Evolutionary conservation across 2,113 vertebrate genomes (phyloP).

Genomic region (Hippocampus mohnikei): DNA sequence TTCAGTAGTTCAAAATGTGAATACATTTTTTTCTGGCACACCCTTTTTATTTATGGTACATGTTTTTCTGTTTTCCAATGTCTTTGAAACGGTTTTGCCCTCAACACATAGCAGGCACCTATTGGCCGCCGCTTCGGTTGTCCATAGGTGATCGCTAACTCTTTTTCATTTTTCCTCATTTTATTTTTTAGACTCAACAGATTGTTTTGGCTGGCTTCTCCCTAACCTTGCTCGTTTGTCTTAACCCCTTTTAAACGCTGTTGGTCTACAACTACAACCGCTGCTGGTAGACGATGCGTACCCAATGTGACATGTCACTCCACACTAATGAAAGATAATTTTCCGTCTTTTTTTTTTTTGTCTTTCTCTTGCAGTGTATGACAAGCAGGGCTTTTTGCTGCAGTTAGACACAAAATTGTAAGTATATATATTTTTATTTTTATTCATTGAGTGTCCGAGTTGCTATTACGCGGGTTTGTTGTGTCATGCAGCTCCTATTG

Average conservation of each 20-base stretch:
- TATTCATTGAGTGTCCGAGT: background rate
- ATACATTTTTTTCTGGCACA: background rate
- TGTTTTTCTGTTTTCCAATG: slow-evolving; percentile 42
- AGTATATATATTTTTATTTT: slow-evolving; percentile 67
- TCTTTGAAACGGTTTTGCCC: slow-evolving; percentile 26
- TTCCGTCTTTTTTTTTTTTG: slow-evolving; percentile 23
- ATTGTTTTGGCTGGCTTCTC: slow-evolving; percentile 63
- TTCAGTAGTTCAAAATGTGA: background rate
- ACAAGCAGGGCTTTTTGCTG: slow-evolving; percentile 92
- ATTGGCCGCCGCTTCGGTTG: slow-evolving; percentile 43
- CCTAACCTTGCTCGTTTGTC: slow-evolving; percentile 57
- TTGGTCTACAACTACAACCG: slow-evolving; percentile 48
- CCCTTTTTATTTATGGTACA: background rate
- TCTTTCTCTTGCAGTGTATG: slow-evolving; percentile 80
- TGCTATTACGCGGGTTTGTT: slow-evolving; percentile 32
- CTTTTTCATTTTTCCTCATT: slow-evolving; percentile 46
- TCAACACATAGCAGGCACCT: slow-evolving; percentile 58
- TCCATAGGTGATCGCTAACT: slow-evolving; percentile 68
- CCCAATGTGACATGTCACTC: background rate
- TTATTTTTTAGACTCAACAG: slow-evolving; percentile 58
- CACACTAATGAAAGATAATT: slow-evolving; percentile 3
- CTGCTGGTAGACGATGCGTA: slow-evolving; percentile 35
- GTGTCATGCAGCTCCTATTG: slow-evolving; percentile 10
- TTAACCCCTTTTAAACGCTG: slow-evolving; percentile 41
- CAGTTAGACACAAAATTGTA: slow-evolving; percentile 92